These are phyloP conservation scores for Sula dactylatra DNA, from an alignment of 2,113 vertebrate species.

Conservation along the genomic window DNA sequence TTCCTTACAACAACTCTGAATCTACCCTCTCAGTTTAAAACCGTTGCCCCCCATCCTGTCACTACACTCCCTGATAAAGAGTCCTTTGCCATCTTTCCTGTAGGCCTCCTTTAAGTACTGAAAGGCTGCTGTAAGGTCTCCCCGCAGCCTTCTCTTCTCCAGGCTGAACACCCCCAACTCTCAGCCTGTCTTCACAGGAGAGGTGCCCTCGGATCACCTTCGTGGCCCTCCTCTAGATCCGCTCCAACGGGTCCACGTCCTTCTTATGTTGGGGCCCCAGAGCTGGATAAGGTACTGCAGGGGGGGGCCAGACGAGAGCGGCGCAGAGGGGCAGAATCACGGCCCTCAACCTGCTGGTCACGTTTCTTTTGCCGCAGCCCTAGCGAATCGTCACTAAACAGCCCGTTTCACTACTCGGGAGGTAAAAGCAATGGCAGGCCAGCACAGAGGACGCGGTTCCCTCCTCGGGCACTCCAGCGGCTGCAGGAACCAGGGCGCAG, in stretches of 20 bases:
- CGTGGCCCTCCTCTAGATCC: not conserved
- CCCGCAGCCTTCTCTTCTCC: not conserved
- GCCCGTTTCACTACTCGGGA: not conserved
- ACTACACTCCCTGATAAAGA: not conserved
- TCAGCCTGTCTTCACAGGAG: not conserved
- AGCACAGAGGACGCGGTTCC: fast-evolving
- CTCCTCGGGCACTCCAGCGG: too few species aligned
- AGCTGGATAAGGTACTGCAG: not conserved
- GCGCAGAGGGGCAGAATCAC: not conserved
- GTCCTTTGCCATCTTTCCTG: not conserved
- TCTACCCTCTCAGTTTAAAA: not conserved
- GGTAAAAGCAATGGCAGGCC: not conserved
- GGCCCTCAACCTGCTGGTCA: not conserved
- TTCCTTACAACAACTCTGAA: not conserved
- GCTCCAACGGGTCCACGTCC: not conserved
- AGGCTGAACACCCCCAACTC: not conserved
- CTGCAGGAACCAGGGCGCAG: too few species aligned
- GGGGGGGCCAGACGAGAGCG: not conserved
- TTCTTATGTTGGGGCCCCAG: not conserved
- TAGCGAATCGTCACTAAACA: fast-evolving
- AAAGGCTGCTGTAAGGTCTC: not conserved
- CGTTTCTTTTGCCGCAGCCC: not conserved
- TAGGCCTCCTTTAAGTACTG: not conserved
- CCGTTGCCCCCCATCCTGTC: not conserved
- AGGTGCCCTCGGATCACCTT: not conserved